Percentiles rank a stretch among this genome's conserved stretches.
Evolutionary conservation across 1,140 invertebrate genomes (phyloP).

Genomic region (Drosophila seguyi): DNA sequence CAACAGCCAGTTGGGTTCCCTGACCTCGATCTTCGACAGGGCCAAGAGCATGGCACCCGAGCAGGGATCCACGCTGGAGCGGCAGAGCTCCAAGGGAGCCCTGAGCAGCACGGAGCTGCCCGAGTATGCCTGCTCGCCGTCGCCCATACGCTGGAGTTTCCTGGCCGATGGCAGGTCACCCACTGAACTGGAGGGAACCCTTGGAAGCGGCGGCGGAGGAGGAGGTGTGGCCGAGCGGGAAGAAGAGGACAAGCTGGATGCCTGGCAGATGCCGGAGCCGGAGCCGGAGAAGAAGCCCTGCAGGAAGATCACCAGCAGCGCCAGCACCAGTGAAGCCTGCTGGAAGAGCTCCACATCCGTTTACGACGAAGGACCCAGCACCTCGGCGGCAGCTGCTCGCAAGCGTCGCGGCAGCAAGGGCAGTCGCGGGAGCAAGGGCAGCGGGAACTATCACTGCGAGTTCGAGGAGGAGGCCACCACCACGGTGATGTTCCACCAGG

Average conservation of each 20-base stretch:
- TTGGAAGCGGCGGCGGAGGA: conserved; percentile 23
- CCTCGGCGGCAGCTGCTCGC: conserved; percentile 61
- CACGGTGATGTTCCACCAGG: conserved; percentile 81
- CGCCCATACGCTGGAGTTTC: conserved; percentile 84
- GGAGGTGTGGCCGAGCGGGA: conserved; percentile 18
- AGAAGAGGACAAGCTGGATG: conserved; percentile 52
- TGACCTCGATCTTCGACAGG: conserved; percentile 81
- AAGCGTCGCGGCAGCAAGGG: conserved; percentile 69
- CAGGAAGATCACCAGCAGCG: conserved; percentile 54
- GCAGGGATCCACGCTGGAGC: conserved; percentile 71
- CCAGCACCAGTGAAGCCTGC: conserved; percentile 13
- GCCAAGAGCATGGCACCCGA: conserved; percentile 63
- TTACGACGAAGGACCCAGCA: conserved; percentile 71
- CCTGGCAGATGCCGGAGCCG: conserved; percentile 55
- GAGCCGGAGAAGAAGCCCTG: conserved; percentile 66
- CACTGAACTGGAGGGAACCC: conserved; percentile 63
- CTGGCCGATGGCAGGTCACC: conserved; percentile 78
- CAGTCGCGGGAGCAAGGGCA: conserved; percentile 24
- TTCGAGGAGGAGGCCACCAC: conserved; percentile 83
- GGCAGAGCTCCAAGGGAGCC: conserved; percentile 75
- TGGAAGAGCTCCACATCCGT: conserved; percentile 46
- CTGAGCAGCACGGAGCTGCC: conserved; percentile 75
- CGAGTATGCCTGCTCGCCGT: conserved; percentile 81
- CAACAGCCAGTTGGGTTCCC: conserved; percentile 75
- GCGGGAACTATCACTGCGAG: conserved; percentile 66